phyloP scores from a whole-genome alignment of 2,113 vertebrate species.

The Neomonachus schauinslandi region DNA sequence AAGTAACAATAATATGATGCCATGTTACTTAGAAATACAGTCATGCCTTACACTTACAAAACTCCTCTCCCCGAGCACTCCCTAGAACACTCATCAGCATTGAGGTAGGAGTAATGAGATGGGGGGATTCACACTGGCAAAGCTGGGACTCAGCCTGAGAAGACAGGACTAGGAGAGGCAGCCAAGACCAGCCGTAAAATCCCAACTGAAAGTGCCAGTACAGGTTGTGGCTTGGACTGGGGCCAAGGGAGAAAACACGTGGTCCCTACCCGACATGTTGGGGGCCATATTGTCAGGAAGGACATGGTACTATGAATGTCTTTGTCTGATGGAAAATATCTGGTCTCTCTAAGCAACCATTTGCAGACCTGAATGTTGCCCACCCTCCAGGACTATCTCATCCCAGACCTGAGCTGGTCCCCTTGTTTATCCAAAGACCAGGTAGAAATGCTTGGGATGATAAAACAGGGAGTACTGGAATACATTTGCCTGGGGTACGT shows the following conservation, averaged over 20 bases:
- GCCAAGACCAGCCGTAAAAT: conserved; percentile 18
- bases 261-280: neutral
- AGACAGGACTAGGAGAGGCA: neutral
- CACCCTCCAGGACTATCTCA: conserved; percentile 43
- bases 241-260: conserved; percentile 17
- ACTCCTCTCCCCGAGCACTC: neutral
- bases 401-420: conserved; percentile 11
- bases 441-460: neutral
- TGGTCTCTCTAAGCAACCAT: neutral
- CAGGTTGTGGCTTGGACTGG: neutral
- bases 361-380: conserved; percentile 38
- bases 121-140: neutral
- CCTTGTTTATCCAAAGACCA: conserved; percentile 27
- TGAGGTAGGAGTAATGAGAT: neutral
- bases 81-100: neutral
- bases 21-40: neutral
- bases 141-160: neutral
- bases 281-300: neutral
- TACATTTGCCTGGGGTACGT: neutral
- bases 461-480: conserved; percentile 14
- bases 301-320: neutral
- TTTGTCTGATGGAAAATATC: conserved; percentile 56
- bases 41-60: neutral
- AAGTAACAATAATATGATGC: neutral
- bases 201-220: neutral